Conservation (phyloP, 2,113 vertebrate genomes). For the Osmerus mordax region DNA sequence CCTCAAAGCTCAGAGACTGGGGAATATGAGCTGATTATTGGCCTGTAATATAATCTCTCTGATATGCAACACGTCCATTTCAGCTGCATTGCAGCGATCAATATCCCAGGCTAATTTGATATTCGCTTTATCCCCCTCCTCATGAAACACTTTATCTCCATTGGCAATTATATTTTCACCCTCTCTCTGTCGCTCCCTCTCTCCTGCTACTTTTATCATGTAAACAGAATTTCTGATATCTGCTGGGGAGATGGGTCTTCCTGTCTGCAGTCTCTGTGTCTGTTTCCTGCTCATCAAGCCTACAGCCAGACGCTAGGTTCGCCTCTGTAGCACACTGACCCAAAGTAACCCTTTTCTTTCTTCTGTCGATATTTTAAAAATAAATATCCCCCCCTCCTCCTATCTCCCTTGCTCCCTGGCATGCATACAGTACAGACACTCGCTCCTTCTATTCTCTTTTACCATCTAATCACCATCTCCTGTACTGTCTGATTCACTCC, state of each 20-base stretch:
- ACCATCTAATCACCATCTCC: background rate
- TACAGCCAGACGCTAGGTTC: no score
- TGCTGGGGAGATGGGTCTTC: background rate
- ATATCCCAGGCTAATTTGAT: constrained; percentile 68
- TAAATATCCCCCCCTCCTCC: background rate
- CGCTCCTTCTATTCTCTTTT: background rate
- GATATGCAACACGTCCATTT: constrained; percentile 62
- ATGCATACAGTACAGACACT: background rate
- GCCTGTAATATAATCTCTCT: constrained; percentile 67
- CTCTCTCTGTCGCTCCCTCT: constrained; percentile 3
- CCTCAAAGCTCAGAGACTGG: constrained; percentile 21
- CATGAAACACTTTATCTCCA: constrained; percentile 57
- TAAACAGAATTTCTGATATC: constrained; percentile 5
- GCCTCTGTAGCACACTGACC: no score
- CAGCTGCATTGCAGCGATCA: constrained; percentile 60
- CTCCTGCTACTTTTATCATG: constrained; percentile 17
- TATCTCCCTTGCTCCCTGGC: background rate
- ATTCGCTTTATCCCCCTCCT: constrained; percentile 67
- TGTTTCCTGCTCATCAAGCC: background rate
- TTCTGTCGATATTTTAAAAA: no score
- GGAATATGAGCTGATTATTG: constrained; percentile 64
- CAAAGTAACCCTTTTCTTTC: no score
- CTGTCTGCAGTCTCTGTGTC: background rate
- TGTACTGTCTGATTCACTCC: background rate
- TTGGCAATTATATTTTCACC: constrained; percentile 41